These are phyloP conservation scores for Trissolcus japonicus DNA, from an alignment of 2,888 invertebrate species.

Conservation along the genomic window DNA sequence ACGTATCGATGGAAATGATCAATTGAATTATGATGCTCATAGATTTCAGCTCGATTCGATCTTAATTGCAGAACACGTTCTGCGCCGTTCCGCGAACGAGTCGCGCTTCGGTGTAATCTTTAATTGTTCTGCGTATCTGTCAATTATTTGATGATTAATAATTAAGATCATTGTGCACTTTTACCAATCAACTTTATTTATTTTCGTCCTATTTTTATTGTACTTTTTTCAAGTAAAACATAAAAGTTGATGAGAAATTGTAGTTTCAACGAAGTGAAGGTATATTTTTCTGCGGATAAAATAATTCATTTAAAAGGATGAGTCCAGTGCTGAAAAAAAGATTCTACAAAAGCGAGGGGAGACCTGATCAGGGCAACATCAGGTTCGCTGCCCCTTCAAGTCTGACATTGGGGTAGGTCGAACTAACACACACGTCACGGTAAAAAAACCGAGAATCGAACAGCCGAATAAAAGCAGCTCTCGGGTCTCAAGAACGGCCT, in stretches of 20 bases:
- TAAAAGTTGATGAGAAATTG: too few species aligned
- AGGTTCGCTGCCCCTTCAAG: conserved; percentile 46
- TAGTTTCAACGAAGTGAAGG: too few species aligned
- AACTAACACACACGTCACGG: conserved; percentile 8
- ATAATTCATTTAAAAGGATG: neutral
- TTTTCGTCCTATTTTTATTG: too few species aligned
- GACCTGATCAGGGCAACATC: conserved; percentile 13
- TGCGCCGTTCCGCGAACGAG: neutral
- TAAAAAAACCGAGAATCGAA: conserved; percentile 20
- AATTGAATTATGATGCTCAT: conserved; percentile 33
- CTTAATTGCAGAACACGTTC: conserved; percentile 6
- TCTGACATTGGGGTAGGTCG: conserved; percentile 60
- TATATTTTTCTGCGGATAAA: too few species aligned
- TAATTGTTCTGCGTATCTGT: conserved; percentile 3
- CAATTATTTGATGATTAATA: neutral
- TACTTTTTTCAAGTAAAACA: too few species aligned
- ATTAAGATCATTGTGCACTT: neutral
- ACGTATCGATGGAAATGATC: conserved; percentile 52
- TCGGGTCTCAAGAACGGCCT: conserved; percentile 8
- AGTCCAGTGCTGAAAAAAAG: conserved; percentile 2
- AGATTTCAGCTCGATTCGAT: conserved; percentile 12
- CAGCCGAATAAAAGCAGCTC: conserved; percentile 27
- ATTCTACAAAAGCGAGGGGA: conserved; percentile 22
- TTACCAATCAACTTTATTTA: neutral
- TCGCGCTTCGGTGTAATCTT: neutral